These are phyloP conservation scores for Rhynchopsitta pachyrhyncha DNA, from an alignment of 2,113 vertebrate species.

Conservation along the genomic window DNA sequence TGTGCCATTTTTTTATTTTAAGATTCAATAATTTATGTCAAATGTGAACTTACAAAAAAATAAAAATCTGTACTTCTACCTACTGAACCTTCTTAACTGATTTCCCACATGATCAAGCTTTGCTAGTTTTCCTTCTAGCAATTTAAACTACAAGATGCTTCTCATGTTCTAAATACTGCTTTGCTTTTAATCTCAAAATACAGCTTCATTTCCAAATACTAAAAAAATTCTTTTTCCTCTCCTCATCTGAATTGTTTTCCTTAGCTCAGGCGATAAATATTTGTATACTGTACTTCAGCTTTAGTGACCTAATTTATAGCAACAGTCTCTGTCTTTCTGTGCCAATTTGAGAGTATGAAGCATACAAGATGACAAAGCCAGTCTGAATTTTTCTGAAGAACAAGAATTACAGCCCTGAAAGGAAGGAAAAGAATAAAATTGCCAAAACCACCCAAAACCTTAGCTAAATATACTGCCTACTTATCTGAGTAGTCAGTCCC, in stretches of 20 bases:
- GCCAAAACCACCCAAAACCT: neutral
- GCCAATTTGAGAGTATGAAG: conserved; percentile 51
- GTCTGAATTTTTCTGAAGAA: conserved; percentile 47
- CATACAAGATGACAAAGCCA: conserved; percentile 51
- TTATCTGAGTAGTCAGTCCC: neutral
- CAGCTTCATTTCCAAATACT: neutral
- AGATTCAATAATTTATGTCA: neutral
- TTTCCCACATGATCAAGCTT: neutral
- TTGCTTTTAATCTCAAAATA: conserved; percentile 4
- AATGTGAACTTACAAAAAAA: neutral
- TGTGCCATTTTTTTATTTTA: neutral
- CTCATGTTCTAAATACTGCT: neutral
- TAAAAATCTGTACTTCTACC: neutral
- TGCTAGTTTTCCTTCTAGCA: neutral
- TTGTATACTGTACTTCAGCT: conserved; percentile 54
- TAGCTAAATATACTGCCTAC: conserved; percentile 38
- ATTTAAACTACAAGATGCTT: neutral
- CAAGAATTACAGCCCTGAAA: conserved; percentile 32
- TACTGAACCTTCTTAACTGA: neutral
- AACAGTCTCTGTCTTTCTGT: conserved; percentile 25
- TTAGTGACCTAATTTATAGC: conserved; percentile 71
- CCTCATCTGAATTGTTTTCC: conserved; percentile 27
- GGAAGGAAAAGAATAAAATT: neutral
- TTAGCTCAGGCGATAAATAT: conserved; percentile 32
- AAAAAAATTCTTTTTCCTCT: neutral